Conservation (phyloP, 1,140 invertebrate genomes). For the Panagrolaimus sp. region DNA sequence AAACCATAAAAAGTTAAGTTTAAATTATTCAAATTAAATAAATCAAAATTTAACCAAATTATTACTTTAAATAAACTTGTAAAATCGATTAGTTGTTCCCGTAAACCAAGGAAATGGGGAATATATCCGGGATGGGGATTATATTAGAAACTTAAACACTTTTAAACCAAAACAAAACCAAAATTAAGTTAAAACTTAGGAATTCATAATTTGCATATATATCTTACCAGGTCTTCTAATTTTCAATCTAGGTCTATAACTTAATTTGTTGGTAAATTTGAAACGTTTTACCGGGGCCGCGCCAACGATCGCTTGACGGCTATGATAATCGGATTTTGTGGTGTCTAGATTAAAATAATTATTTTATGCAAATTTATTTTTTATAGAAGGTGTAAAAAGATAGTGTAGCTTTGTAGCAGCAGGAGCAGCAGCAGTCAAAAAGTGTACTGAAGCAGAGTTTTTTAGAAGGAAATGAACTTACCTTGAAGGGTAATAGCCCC, state of each 20-base stretch:
- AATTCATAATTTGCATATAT: not conserved
- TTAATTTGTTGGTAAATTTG: slow-evolving; percentile 41
- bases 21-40: not conserved
- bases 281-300: slow-evolving; percentile 33
- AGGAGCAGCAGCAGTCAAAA: not conserved
- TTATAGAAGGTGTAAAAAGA: slow-evolving; percentile 18
- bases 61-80: no score
- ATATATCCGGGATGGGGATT: no score
- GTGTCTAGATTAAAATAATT: not conserved
- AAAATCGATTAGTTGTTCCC: no score
- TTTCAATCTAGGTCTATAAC: slow-evolving; percentile 36
- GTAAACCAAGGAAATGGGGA: no score
- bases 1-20: not conserved
- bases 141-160: not conserved
- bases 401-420: slow-evolving; percentile 16
- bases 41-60: not conserved
- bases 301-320: slow-evolving; percentile 25
- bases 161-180: slow-evolving; percentile 6
- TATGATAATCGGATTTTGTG: slow-evolving; percentile 28
- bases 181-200: not conserved
- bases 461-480: slow-evolving; percentile 14
- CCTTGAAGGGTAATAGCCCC: slow-evolving; percentile 20
- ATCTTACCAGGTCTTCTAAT: slow-evolving; percentile 38
- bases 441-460: slow-evolving; percentile 12
- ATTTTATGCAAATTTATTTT: not conserved